Evolutionary conservation across 2,113 vertebrate species (phyloP).

Genomic region (Epinephelus lanceolatus): DNA sequence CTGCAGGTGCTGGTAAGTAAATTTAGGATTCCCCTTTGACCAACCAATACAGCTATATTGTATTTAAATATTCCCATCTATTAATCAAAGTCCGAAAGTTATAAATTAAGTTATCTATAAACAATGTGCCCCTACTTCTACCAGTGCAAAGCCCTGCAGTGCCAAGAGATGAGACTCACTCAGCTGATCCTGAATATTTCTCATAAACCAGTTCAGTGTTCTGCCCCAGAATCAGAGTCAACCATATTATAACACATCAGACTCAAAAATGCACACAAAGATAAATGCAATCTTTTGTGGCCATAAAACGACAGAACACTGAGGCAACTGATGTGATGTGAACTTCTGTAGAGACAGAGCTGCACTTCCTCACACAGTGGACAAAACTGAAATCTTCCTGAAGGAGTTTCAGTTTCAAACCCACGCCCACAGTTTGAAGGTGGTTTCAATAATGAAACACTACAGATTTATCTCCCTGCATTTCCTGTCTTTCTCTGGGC

Average conservation of each 20-base stretch:
- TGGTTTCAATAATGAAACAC: no score
- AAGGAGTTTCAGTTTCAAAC: no score
- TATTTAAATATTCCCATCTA: not conserved
- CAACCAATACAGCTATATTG: not conserved
- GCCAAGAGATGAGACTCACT: not conserved
- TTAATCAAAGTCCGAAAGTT: not conserved
- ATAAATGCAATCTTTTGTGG: no score
- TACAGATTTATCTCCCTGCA: not conserved
- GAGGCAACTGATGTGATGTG: no score
- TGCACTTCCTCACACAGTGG: no score
- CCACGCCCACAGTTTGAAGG: no score
- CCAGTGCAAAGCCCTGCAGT: not conserved
- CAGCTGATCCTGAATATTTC: not conserved
- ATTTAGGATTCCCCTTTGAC: not conserved
- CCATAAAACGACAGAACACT: no score
- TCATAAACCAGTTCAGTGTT: not conserved
- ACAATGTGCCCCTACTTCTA: not conserved
- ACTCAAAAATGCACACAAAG: no score
- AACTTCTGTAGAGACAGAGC: no score
- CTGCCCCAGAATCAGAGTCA: not conserved
- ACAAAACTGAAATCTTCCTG: no score
- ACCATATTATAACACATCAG: no score
- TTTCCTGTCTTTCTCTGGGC: not conserved
- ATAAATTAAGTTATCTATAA: not conserved
- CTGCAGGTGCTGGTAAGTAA: conserved; percentile 79